These are phyloP conservation scores for Caerostris extrusa DNA, from an alignment of 1,140 invertebrate species.

Conservation along the genomic window DNA sequence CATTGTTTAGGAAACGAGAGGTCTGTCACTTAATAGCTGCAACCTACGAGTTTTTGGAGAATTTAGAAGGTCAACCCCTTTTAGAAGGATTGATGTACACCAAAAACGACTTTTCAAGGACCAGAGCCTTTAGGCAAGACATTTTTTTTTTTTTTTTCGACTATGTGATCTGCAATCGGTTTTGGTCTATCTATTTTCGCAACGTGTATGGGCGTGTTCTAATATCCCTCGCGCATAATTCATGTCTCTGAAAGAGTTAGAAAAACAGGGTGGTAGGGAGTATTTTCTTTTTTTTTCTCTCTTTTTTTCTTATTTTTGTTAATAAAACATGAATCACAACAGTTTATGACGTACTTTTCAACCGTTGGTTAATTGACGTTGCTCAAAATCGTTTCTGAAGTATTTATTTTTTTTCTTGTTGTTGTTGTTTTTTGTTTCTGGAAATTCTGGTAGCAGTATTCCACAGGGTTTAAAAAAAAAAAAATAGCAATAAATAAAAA, in stretches of 20 bases:
- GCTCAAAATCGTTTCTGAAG: neutral
- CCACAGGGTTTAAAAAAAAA: neutral
- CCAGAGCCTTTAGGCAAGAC: constrained; percentile 36
- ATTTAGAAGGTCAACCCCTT: constrained; percentile 73
- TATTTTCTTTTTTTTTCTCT: constrained; percentile 11
- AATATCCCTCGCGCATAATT: constrained; percentile 30
- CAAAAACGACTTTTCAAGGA: constrained; percentile 55
- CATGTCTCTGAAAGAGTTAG: constrained; percentile 9
- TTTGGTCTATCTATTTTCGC: constrained; percentile 33
- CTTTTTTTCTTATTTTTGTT: neutral
- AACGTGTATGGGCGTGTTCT: constrained; percentile 44
- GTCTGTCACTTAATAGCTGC: neutral
- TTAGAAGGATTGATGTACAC: constrained; percentile 28
- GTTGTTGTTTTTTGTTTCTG: neutral
- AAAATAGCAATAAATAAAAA: neutral
- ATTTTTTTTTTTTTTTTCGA: constrained; percentile 32
- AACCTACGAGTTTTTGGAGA: constrained; percentile 47
- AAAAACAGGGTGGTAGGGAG: neutral
- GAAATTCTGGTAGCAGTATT: neutral
- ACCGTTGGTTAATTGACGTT: constrained; percentile 43
- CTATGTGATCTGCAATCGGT: constrained; percentile 34
- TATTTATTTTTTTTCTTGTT: constrained; percentile 33
- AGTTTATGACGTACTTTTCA: constrained; percentile 51
- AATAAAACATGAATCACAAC: constrained; percentile 47
- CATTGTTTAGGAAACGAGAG: neutral